Percentiles rank a stretch among this genome's conserved stretches.
phyloP scores from a whole-genome alignment of 1,140 invertebrate species.

The Trichomalopsis sarcophagae region DNA sequence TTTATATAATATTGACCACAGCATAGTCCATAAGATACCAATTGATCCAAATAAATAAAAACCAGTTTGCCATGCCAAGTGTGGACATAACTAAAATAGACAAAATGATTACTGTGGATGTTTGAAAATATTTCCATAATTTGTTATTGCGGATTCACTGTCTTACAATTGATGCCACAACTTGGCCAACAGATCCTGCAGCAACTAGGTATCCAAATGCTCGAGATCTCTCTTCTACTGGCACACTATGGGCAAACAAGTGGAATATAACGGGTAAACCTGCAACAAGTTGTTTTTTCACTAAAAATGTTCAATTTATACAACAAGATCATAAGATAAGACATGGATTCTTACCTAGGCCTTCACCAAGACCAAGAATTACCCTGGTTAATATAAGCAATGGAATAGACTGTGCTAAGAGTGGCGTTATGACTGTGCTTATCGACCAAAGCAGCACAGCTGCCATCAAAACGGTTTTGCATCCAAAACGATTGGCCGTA shows the following conservation, averaged over 20 bases:
- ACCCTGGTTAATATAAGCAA: slow-evolving; percentile 81
- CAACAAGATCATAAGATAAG: background rate
- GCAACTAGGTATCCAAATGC: slow-evolving; percentile 87
- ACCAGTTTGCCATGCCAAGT: slow-evolving; percentile 82
- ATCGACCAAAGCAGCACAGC: slow-evolving; percentile 87
- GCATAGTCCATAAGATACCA: slow-evolving; percentile 82
- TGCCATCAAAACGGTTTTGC: slow-evolving; percentile 82
- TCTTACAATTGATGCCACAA: slow-evolving; percentile 83
- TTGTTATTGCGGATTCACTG: slow-evolving; percentile 7
- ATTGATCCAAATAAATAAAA: slow-evolving; percentile 85
- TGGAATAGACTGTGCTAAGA: slow-evolving; percentile 80
- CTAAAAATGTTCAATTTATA: background rate
- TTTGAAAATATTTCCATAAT: background rate
- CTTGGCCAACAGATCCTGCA: slow-evolving; percentile 85
- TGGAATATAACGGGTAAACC: slow-evolving; percentile 88
- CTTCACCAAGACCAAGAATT: slow-evolving; percentile 85
- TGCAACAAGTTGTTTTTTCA: slow-evolving; percentile 61
- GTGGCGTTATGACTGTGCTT: slow-evolving; percentile 83
- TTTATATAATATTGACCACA: slow-evolving; percentile 82
- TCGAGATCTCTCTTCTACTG: slow-evolving; percentile 83
- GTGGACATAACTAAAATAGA: slow-evolving; percentile 76
- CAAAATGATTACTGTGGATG: background rate
- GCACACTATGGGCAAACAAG: slow-evolving; percentile 85
- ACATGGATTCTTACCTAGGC: slow-evolving; percentile 77
- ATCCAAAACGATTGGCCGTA: slow-evolving; percentile 83